Percentiles rank a stretch among this genome's conserved stretches.
Evolutionary conservation across 2,113 vertebrate genomes (phyloP).

Genomic region (Pteronura brasiliensis): DNA sequence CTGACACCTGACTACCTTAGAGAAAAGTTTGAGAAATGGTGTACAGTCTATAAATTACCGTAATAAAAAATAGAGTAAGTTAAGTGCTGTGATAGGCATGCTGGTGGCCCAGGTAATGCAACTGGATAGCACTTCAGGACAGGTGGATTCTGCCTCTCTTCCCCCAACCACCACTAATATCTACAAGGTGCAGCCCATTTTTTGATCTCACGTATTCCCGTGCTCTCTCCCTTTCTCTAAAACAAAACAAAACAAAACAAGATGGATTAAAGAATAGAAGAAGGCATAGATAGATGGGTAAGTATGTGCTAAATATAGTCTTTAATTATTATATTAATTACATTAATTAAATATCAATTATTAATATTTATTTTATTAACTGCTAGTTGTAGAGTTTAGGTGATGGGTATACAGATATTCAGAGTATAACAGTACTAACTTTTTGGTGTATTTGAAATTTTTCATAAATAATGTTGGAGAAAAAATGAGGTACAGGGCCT

Average conservation of each 20-base stretch:
- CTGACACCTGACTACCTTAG: not conserved
- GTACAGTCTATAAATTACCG: not conserved
- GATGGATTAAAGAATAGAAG: not conserved
- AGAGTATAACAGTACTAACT: not conserved
- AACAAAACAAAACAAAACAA: not conserved
- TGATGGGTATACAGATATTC: not conserved
- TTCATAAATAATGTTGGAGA: not conserved
- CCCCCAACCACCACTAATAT: not conserved
- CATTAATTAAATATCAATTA: too few relatives aligned
- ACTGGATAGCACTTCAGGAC: not conserved
- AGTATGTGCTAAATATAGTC: not conserved
- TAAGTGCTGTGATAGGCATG: not conserved
- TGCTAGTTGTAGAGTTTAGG: not conserved
- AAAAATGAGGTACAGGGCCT: not conserved
- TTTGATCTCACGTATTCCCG: not conserved
- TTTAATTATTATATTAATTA: too few relatives aligned
- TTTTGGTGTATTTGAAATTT: not conserved
- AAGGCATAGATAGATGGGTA: not conserved
- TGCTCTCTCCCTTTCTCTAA: not conserved
- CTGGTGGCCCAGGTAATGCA: not conserved
- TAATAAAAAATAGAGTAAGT: not conserved
- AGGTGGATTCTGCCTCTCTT: not conserved
- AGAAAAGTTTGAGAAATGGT: not conserved
- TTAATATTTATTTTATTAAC: not conserved
- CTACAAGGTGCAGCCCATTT: not conserved